Evolutionary conservation across 1,140 invertebrate genomes (phyloP).

Genomic region (Achroia grisella): DNA sequence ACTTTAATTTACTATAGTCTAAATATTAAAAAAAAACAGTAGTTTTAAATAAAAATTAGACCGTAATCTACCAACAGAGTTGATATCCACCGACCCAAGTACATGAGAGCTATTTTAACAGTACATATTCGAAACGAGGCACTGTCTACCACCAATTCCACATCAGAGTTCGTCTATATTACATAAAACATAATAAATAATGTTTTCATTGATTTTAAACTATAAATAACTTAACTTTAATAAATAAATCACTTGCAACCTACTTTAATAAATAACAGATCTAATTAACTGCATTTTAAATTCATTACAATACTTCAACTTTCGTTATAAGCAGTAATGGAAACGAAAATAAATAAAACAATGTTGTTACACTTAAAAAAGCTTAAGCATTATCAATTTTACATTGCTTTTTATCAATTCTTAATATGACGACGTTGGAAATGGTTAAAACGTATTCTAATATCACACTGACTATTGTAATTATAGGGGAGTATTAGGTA

Average conservation of each 20-base stretch:
- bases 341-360: no score
- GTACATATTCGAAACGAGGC: conserved; percentile 14
- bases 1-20: no score
- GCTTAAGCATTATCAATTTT: no score
- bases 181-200: not conserved
- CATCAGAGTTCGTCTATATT: not conserved
- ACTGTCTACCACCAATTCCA: conserved; percentile 13
- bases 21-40: not conserved
- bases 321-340: no score
- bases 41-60: not conserved
- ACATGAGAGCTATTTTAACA: conserved; percentile 1
- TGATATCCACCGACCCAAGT: not conserved
- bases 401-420: no score
- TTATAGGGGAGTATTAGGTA: not conserved
- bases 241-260: no score
- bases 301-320: no score
- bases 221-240: no score
- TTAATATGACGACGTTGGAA: not conserved
- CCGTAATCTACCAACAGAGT: no score
- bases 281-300: no score
- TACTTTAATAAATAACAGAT: no score
- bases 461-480: conserved; percentile 5
- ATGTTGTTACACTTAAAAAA: no score
- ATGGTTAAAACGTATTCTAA: conserved; percentile 1
- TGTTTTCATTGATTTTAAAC: not conserved